Evolutionary conservation across 2,797 vertebrate genomes (phyloP).

Genomic region (Clarias pachynema): DNA sequence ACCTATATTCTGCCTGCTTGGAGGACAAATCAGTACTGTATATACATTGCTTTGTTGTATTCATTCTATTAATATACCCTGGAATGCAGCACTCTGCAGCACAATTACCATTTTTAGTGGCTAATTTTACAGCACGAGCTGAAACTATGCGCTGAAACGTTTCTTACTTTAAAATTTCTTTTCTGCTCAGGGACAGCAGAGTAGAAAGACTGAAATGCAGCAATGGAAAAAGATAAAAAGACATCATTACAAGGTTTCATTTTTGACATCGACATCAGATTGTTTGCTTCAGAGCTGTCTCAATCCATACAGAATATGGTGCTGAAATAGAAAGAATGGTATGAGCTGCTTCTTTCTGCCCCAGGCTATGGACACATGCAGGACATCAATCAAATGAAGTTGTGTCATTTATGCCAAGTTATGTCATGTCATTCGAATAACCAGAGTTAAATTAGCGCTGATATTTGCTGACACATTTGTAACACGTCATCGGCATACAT

Average conservation of each 20-base stretch:
- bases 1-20: constrained; percentile 1
- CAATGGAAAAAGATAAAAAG: not conserved
- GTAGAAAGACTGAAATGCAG: not conserved
- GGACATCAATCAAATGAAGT: not conserved
- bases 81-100: constrained; percentile 5
- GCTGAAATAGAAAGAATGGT: not conserved
- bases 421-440: not conserved
- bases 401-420: too few species aligned
- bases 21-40: not conserved
- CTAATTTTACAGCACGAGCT: not conserved
- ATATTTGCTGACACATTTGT: not conserved
- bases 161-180: not conserved
- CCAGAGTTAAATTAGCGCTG: not conserved
- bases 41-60: not conserved
- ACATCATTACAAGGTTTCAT: not conserved
- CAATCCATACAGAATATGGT: not conserved
- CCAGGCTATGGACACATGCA: not conserved
- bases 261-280: not conserved
- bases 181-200: not conserved
- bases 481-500: not conserved
- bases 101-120: constrained; percentile 18
- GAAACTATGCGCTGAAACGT: not conserved
- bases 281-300: not conserved
- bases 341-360: not conserved
- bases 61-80: not conserved